Evolutionary conservation across 2,888 invertebrate species (phyloP), one percentile per base, ranked within the genome.

Genomic region (Bimastos eiseni): DNA sequence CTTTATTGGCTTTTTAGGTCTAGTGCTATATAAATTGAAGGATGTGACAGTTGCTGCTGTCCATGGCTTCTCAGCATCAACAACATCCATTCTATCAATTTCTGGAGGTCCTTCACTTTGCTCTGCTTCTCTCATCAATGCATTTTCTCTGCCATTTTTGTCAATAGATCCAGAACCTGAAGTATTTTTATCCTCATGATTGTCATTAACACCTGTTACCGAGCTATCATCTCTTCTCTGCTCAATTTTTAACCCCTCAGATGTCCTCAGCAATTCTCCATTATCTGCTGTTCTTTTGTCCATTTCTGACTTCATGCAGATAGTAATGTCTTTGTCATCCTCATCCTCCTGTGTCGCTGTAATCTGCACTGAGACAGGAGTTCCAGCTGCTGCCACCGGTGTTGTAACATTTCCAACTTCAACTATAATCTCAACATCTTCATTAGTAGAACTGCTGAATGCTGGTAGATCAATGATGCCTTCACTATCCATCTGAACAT

Each of bases 401-500:
- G 86, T 36, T 37, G 86, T 86, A 34, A 86, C 86, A 86, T 86
- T 86, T 86, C 86, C 36, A 86, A 86, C 86, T 86, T 86, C 86
- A 86, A 86, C 36, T 34, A 86, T 86, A 21, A 86, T 86, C 24
- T 86, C 86, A 34, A 86, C 86, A 34, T 86, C 86, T 15, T 86
- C 86, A 36, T 86, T 86, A 36, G 36, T 36, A 86, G 86, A 36
- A 24, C 86, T 37, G 86, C 37, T 86, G 37, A 86, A 37, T 36
- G 86, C 86, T 86, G 86, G 86, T 24, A 86, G 37, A 37, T 86
- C 34, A 15, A 86, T 86, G 21, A 86, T 86, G 86, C 86, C 86
- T 86, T 86, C 86, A 86, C 37, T 86, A 86, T 86, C 86, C 34
- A 86, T 86, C 86, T 36, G 86, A 86, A 86, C 86, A 86, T 86